Conservation (phyloP, 1,140 invertebrate species). For the Brachionus manjavacas region DNA sequence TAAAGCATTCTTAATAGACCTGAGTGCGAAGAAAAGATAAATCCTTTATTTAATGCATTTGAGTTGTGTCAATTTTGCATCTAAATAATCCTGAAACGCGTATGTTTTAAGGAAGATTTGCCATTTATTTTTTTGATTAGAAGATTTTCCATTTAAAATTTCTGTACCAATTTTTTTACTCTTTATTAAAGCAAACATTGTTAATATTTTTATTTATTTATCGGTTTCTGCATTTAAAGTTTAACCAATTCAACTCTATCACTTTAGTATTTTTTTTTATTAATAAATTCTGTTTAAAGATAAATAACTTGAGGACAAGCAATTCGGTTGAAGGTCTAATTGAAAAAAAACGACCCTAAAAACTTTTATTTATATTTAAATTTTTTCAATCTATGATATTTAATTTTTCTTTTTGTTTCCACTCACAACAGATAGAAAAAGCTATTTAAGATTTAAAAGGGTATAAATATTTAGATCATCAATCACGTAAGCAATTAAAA, state of each 20-base stretch:
- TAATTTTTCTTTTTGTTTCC: not conserved
- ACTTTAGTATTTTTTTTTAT: not conserved
- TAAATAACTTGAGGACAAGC: not conserved
- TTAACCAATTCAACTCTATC: not conserved
- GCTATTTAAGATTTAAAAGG: not conserved
- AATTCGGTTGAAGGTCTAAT: not conserved
- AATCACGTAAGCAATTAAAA: not conserved
- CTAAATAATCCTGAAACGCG: not conserved
- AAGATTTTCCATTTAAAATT: not conserved
- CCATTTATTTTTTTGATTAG: not conserved
- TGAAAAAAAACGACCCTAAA: not conserved
- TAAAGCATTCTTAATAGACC: not conserved
- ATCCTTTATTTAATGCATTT: not conserved
- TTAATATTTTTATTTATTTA: not conserved
- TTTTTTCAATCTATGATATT: too few species aligned
- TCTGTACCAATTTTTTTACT: too few species aligned
- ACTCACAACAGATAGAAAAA: not conserved
- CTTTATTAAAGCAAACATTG: not conserved
- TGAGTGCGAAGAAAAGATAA: not conserved
- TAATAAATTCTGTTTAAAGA: not conserved
- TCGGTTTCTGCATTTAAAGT: not conserved
- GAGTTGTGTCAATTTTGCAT: not conserved
- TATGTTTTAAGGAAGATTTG: not conserved
- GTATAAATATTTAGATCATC: not conserved
- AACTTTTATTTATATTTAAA: not conserved